phyloP scores from a whole-genome alignment of 1,140 invertebrate genomes.

The Drosophila kikkawai region DNA sequence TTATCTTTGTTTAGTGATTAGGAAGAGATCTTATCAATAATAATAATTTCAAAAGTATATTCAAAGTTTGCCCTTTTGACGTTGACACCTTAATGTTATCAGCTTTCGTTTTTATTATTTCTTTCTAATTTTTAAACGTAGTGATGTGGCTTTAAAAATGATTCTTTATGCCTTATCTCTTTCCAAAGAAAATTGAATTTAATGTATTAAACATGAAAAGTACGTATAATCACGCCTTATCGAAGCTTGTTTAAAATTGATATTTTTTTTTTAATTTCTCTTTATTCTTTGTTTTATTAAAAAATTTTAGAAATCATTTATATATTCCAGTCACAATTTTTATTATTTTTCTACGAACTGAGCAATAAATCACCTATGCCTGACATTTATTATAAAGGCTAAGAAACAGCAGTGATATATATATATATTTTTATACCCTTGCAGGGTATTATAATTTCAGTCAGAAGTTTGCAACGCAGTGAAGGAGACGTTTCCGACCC shows the following conservation, averaged over 20 bases:
- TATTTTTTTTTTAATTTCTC: not conserved
- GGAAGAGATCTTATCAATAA: no score
- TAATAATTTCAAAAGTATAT: not conserved
- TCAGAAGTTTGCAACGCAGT: no score
- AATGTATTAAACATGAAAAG: not conserved
- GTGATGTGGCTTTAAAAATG: not conserved
- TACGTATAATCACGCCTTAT: not conserved
- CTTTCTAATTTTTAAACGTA: not conserved
- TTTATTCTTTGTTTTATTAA: not conserved
- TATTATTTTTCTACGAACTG: not conserved
- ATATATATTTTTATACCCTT: no score
- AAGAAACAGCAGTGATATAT: no score
- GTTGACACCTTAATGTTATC: not conserved
- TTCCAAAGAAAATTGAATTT: not conserved
- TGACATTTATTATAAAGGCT: not conserved
- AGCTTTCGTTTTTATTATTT: not conserved
- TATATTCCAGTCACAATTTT: not conserved
- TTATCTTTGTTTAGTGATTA: not conserved
- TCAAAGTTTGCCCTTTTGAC: not conserved
- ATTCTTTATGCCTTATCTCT: not conserved
- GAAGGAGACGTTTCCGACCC: no score
- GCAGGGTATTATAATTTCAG: no score
- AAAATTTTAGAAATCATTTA: no score
- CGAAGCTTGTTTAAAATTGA: not conserved
- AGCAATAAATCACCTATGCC: not conserved